Percentiles rank a stretch among this genome's conserved stretches.
Evolutionary conservation across 92 coral and sea anemone genomes (phyloP).

Genomic region (Palythoa grandiflora): DNA sequence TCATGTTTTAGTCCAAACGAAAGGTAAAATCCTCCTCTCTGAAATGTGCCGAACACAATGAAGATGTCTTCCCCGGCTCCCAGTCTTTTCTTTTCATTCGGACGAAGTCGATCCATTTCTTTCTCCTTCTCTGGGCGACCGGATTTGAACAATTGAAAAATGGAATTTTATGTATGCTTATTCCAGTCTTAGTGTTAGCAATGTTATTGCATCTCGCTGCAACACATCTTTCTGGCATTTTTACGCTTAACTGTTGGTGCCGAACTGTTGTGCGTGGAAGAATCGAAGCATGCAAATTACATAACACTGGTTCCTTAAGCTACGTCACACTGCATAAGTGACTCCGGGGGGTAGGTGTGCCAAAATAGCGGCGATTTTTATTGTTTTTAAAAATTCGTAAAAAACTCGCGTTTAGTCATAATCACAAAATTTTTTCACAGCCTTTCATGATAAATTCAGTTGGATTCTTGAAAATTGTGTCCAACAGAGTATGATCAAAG

Average conservation of each 20-base stretch:
- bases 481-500: too few relatives aligned
- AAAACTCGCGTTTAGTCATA: slow-evolving; percentile 26
- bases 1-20: slow-evolving; percentile 54
- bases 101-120: slow-evolving; percentile 45
- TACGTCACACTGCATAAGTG: slow-evolving; percentile 34
- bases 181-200: not conserved
- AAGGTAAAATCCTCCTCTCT: slow-evolving; percentile 51
- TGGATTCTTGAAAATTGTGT: too few relatives aligned
- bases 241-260: not conserved
- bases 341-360: slow-evolving; percentile 36
- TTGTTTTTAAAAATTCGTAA: slow-evolving; percentile 29
- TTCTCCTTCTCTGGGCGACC: slow-evolving; percentile 21
- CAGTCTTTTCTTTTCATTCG: slow-evolving; percentile 43
- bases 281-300: too few relatives aligned
- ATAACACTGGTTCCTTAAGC: slow-evolving; percentile 1
- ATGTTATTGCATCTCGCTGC: slow-evolving; percentile 25
- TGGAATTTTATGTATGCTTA: slow-evolving; percentile 20
- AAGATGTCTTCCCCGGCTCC: slow-evolving; percentile 57
- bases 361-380: slow-evolving; percentile 48
- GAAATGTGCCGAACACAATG: slow-evolving; percentile 50
- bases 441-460: too few relatives aligned
- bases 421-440: slow-evolving; percentile 5
- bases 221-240: not conserved
- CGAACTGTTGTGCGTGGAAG: too few relatives aligned
- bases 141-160: slow-evolving; percentile 16